phyloP scores from a whole-genome alignment of 2,113 vertebrate genomes.

The Beaufortia kweichowensis region DNA sequence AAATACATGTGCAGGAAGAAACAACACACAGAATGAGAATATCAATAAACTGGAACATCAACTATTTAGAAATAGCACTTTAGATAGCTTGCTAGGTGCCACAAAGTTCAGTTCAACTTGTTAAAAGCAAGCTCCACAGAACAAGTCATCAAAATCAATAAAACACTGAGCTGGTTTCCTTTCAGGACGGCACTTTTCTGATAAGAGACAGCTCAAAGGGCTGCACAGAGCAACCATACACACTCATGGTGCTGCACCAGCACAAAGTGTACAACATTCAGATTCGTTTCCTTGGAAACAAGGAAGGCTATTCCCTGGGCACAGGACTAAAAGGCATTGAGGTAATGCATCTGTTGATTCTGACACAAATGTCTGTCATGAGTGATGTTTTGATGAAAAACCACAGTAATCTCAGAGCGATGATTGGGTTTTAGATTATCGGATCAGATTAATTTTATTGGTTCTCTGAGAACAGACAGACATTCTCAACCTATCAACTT shows the following conservation, averaged over 20 bases:
- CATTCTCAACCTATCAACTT: constrained; percentile 32
- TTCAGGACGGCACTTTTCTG: constrained; percentile 89
- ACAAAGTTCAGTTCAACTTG: too few species aligned
- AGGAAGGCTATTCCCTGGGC: constrained; percentile 81
- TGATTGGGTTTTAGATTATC: constrained; percentile 7
- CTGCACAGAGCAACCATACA: constrained; percentile 80
- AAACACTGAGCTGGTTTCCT: constrained; percentile 44
- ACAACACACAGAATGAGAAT: too few species aligned
- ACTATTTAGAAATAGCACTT: too few species aligned
- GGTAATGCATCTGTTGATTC: constrained; percentile 69
- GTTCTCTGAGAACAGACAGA: constrained; percentile 16
- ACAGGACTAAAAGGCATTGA: constrained; percentile 87
- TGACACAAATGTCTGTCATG: not conserved
- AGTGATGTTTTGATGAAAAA: not conserved
- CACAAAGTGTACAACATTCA: constrained; percentile 94
- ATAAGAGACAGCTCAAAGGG: constrained; percentile 90
- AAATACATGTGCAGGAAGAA: too few species aligned
- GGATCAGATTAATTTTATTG: constrained; percentile 51
- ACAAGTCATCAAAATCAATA: too few species aligned
- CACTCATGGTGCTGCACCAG: constrained; percentile 91
- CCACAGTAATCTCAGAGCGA: not conserved
- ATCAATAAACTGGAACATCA: too few species aligned
- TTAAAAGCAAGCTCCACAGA: too few species aligned
- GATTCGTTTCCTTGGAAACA: constrained; percentile 80
- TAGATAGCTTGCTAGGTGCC: too few species aligned